These are phyloP conservation scores for Ametastegia equiseti DNA, from an alignment of 2,888 invertebrate species.

Conservation along the genomic window DNA sequence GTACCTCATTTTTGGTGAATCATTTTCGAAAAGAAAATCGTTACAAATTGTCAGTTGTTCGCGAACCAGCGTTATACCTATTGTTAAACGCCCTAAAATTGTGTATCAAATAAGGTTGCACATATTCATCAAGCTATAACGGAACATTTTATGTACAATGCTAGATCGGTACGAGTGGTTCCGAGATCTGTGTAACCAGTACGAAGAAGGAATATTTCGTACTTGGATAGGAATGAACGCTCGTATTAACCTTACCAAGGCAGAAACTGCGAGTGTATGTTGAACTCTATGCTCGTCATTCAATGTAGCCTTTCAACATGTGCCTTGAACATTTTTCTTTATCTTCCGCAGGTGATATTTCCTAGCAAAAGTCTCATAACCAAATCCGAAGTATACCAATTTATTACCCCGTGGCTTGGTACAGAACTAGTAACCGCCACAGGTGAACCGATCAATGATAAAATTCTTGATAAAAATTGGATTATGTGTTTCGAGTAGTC, in stretches of 20 bases:
- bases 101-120: neutral
- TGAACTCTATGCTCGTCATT: neutral
- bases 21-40: neutral
- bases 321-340: neutral
- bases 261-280: conserved; percentile 63
- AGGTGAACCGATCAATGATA: conserved; percentile 72
- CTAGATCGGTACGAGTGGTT: conserved; percentile 60
- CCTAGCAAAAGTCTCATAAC: conserved; percentile 75
- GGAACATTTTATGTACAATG: neutral
- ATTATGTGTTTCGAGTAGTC: too few relatives aligned
- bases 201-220: conserved; percentile 59
- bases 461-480: too few relatives aligned
- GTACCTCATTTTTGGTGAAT: too few relatives aligned
- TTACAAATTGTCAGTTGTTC: too few relatives aligned
- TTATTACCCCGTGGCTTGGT: conserved; percentile 76
- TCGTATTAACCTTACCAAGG: conserved; percentile 59
- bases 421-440: conserved; percentile 76
- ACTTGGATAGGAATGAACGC: conserved; percentile 58
- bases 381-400: conserved; percentile 75
- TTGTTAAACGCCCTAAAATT: neutral
- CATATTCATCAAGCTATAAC: neutral
- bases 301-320: neutral
- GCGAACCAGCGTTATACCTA: neutral
- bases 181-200: conserved; percentile 54
- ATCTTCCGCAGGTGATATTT: conserved; percentile 67